Evolutionary conservation across 2,797 vertebrate genomes (phyloP).

Genomic region (Linurgus olivaceus): DNA sequence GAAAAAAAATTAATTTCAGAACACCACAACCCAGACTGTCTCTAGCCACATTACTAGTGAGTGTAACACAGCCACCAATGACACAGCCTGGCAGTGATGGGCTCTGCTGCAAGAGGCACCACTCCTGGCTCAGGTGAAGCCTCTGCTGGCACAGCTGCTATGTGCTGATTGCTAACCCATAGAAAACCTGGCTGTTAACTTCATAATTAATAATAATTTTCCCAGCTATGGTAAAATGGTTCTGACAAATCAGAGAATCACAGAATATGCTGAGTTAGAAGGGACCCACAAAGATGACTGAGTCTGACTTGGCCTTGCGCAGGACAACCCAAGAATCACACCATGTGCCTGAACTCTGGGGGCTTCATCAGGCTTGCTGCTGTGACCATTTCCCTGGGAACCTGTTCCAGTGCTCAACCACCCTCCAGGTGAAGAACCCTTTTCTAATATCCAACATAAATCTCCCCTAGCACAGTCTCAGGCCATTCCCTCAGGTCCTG

Average conservation of each 20-base stretch:
- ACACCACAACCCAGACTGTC: neutral
- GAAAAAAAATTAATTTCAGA: neutral
- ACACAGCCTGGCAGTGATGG: neutral
- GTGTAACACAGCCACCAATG: neutral
- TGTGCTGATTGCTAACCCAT: neutral
- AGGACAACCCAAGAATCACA: neutral
- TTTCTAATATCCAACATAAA: rapidly evolving
- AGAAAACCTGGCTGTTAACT: neutral
- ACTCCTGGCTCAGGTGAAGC: neutral
- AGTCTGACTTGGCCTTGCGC: neutral
- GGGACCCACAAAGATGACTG: neutral
- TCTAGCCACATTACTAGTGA: rapidly evolving
- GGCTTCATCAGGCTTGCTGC: neutral
- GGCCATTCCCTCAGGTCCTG: rapidly evolving
- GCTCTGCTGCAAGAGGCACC: neutral
- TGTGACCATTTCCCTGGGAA: neutral
- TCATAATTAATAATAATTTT: neutral
- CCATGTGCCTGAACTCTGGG: neutral
- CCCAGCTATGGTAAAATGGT: neutral
- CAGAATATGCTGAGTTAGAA: neutral
- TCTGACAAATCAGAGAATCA: neutral
- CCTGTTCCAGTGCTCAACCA: neutral
- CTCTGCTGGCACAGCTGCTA: neutral
- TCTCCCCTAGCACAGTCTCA: rapidly evolving
- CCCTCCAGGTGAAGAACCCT: neutral